Conservation (phyloP, 2,888 invertebrate genomes). For the Galeruca laticollis region DNA sequence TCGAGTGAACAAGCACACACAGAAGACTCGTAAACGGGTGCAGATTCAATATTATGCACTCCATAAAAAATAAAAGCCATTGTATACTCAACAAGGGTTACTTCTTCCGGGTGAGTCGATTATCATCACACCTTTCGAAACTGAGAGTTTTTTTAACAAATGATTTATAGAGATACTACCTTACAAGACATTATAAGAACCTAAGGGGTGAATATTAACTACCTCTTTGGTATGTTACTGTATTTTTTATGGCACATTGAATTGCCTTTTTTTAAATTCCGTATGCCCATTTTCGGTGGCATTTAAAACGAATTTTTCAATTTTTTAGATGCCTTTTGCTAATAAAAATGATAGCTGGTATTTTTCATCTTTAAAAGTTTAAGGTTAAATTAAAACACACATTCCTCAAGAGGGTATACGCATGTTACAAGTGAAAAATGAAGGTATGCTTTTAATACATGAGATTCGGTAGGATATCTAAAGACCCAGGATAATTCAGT, state of each 20-base stretch:
- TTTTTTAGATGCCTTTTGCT: constrained; percentile 30
- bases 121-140: constrained; percentile 62
- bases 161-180: constrained; percentile 61
- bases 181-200: constrained; percentile 46
- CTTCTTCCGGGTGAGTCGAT: constrained; percentile 60
- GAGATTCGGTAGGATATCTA: background rate
- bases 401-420: constrained; percentile 15
- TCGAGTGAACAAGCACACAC: constrained; percentile 52
- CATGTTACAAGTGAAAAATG: constrained; percentile 26
- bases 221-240: constrained; percentile 40
- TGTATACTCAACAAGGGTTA: constrained; percentile 59
- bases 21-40: constrained; percentile 48
- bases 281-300: constrained; percentile 35
- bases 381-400: constrained; percentile 25
- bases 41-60: constrained; percentile 48
- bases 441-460: constrained; percentile 6
- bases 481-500: background rate
- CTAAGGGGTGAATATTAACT: constrained; percentile 54
- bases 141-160: constrained; percentile 55
- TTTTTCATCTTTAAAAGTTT: constrained; percentile 31
- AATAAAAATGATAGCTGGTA: constrained; percentile 38
- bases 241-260: constrained; percentile 36
- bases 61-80: constrained; percentile 54
- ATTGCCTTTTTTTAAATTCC: constrained; percentile 30
- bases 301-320: constrained; percentile 43